Percentiles rank a stretch among this genome's conserved stretches.
These are phyloP conservation scores for Melanotaenia duboulayi DNA, from an alignment of 2,113 vertebrate species.

Conservation along the genomic window DNA sequence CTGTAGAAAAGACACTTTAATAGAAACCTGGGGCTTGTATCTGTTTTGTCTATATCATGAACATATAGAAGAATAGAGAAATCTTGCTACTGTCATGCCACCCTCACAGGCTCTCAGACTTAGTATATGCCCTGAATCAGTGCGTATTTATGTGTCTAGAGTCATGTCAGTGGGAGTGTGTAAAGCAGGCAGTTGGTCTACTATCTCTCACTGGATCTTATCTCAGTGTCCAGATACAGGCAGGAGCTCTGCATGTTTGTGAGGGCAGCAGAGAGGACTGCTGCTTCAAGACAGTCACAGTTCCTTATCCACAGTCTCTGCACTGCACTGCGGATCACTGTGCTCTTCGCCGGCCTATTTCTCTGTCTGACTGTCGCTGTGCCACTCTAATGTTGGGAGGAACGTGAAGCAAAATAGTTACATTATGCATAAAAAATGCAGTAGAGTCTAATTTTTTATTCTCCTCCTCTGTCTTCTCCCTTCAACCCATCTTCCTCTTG, in stretches of 20 bases:
- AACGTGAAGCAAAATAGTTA: slow-evolving; percentile 63
- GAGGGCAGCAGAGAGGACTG: slow-evolving; percentile 61
- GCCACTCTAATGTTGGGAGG: slow-evolving; percentile 49
- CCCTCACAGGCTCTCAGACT: slow-evolving; percentile 18
- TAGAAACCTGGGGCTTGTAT: slow-evolving; percentile 36
- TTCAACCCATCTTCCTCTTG: slow-evolving; percentile 9
- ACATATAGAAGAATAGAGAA: slow-evolving; percentile 22
- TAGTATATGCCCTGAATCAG: slow-evolving; percentile 12
- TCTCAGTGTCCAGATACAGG: slow-evolving; percentile 73
- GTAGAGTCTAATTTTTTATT: slow-evolving; percentile 51
- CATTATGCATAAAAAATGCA: slow-evolving; percentile 73
- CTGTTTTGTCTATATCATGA: neutral
- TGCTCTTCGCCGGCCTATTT: slow-evolving; percentile 43
- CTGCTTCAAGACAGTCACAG: slow-evolving; percentile 58
- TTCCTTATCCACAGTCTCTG: slow-evolving; percentile 61
- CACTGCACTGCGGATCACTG: slow-evolving; percentile 36
- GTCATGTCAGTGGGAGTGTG: slow-evolving; percentile 50
- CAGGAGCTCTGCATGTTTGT: slow-evolving; percentile 61
- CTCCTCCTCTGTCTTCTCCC: slow-evolving; percentile 43
- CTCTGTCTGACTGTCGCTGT: slow-evolving; percentile 31
- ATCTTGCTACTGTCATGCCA: slow-evolving; percentile 36
- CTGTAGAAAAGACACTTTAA: slow-evolving; percentile 50
- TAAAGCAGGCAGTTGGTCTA: slow-evolving; percentile 47
- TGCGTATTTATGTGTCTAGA: slow-evolving; percentile 32
- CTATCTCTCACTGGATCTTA: slow-evolving; percentile 72